Evolutionary conservation across 1,140 invertebrate species (phyloP), one percentile per base, ranked within the genome.

Genomic region (Drosophila elegans): DNA sequence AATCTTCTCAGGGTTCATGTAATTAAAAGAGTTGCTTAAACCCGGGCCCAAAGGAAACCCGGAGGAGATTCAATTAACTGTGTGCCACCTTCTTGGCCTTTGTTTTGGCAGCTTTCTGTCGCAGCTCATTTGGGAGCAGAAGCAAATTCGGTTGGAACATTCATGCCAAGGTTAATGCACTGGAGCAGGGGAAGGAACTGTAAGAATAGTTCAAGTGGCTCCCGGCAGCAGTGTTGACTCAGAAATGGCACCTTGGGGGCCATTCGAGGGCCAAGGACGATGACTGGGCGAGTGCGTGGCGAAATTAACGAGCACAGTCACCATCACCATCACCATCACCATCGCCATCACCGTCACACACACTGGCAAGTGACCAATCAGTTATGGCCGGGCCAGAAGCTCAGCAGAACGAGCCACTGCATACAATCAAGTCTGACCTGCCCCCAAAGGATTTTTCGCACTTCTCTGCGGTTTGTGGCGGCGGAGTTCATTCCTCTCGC

Each of bases 371-470:
- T 88, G 83, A 73, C 79, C 83, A 88, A 83, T 88, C 84, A 73
- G 83, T 89, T 88, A 88, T 88, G 75, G 46, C 76, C 60, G 59
- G 44, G 60, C 59, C n/a, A 27, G 52, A 60, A 68, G 55, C 64
- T 32, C 36, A 56, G 16, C 16, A 21, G 16, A 62, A 66, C 75
- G 67, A 66, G 71, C 75, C 72, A 73, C 60, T 80, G 83, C 84
- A 88, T 88, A 89, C 83, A 88, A 77, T 88, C 75, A 88, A 88
- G 84, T 88, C 83, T 88, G 83, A 88, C 72, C 83, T 77, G 60
- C 34, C 56, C 48, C 42, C 60, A 60, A 83, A 61, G 76, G 67
- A 83, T 76, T 68, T 56, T 42, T 61, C 32, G 54, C 39, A 36
- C 45, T 61, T 27, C n/a, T 36, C n/a, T 73, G 66, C 66, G 54